Conservation (phyloP, 2,888 invertebrate genomes). For the Xanthia togata region DNA sequence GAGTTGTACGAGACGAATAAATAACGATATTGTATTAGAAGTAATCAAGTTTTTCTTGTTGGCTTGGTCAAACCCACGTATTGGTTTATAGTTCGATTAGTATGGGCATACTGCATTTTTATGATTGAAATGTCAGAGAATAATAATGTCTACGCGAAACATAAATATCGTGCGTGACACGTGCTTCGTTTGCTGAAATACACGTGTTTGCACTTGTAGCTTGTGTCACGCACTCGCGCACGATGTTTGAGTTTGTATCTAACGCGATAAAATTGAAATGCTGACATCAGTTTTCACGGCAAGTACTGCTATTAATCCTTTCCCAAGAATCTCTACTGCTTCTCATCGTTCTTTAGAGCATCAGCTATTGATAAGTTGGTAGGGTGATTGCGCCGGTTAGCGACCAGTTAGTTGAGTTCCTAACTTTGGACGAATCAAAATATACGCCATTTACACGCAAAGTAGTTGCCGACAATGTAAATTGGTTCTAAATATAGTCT, state of each 20-base stretch:
- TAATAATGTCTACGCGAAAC: background rate
- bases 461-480: no score
- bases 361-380: no score
- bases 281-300: background rate
- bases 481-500: no score
- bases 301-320: no score
- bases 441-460: no score
- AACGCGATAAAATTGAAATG: background rate
- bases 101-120: background rate
- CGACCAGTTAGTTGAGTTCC: no score
- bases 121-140: background rate
- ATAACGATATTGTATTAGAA: constrained; percentile 1
- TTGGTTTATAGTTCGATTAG: background rate
- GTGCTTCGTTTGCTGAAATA: background rate
- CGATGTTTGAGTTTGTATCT: background rate
- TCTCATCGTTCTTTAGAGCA: background rate
- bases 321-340: background rate
- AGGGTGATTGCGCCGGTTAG: no score
- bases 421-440: no score
- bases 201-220: background rate
- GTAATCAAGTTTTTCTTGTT: constrained; percentile 21
- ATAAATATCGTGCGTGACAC: background rate
- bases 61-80: no score
- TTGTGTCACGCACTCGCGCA: background rate
- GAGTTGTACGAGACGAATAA: constrained; percentile 24